Conservation (phyloP, 2,888 invertebrate genomes). For the Ochropleura plecta region DNA sequence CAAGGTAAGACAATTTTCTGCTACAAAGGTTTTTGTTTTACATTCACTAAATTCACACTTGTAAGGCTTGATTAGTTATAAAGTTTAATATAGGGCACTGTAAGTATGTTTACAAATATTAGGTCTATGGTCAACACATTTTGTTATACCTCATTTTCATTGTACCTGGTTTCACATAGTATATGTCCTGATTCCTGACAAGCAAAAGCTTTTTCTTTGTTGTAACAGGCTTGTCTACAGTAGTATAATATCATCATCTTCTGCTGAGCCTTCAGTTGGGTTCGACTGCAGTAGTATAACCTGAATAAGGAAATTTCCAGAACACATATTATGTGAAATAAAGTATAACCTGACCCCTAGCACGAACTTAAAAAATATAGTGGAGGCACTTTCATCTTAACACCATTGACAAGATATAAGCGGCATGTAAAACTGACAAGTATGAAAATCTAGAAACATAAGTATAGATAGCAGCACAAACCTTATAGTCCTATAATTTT, state of each 20-base stretch:
- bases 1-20: constrained; percentile 90
- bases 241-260: too few relatives aligned
- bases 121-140: constrained; percentile 3
- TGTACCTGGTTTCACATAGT: constrained; percentile 29
- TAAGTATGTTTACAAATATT: constrained; percentile 29
- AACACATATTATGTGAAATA: constrained; percentile 23
- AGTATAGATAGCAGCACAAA: background rate
- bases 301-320: background rate
- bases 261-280: too few relatives aligned
- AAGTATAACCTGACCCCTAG: constrained; percentile 33
- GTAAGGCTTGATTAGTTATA: constrained; percentile 26
- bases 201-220: too few relatives aligned
- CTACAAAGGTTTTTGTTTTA: background rate
- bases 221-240: background rate
- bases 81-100: constrained; percentile 23
- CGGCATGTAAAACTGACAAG: background rate
- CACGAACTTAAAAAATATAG: constrained; percentile 37
- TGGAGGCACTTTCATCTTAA: background rate
- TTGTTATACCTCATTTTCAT: constrained; percentile 27
- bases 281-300: background rate
- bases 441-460: background rate
- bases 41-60: constrained; percentile 14
- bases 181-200: background rate
- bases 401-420: background rate
- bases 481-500: background rate